Evolutionary conservation across 2,113 vertebrate genomes (phyloP), one percentile per base, ranked within the genome.

Genomic region (Dasyprocta punctata): DNA sequence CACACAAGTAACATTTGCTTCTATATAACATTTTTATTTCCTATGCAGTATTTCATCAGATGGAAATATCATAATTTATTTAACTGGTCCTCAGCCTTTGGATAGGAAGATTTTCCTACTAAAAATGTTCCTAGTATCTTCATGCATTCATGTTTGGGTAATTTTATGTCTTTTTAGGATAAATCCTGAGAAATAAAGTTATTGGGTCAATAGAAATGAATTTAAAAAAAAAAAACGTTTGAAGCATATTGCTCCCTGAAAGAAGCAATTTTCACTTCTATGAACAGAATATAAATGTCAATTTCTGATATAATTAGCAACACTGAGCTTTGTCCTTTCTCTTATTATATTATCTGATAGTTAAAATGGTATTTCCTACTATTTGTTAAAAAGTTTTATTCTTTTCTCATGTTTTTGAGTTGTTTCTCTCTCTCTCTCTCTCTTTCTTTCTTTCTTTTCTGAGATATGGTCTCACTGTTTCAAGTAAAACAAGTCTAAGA

Each of bases 131-230:
- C 26, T 54, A 71, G 19, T 12, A 47, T 60, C 58, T 44, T 73
- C 86, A n/a, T 81, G 24, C 20, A 67, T 75, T 92, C 49, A 41
- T 65, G 58, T 75, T 93, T 88, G 33, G 75, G 3, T 60, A 73
- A 90, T 81, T 92, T 92, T 47, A 49, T 67, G n/a, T 71, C 47
- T 26, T 90, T 91, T 91, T 85, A 95, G 63, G 44, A 49, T 95
- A 93, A 86, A 96, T 89, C 56, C 47, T 92, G 95, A 61, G 30
- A 96, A 61, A n/a, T 58, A 85, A 96, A 63, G 88, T 88, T 71
- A 49, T 47, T 56, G 41, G 44, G 60, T 82, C 86, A 87, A 44
- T 88, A 47, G 7, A 33, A 89, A 44, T 96, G 16, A 47, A 24
- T 11, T 56, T 92, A 78, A 84, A 67, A 38, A 16, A 41, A 86